Conservation (phyloP, 2,797 vertebrate genomes). For the Schizothorax lantsangensis region DNA sequence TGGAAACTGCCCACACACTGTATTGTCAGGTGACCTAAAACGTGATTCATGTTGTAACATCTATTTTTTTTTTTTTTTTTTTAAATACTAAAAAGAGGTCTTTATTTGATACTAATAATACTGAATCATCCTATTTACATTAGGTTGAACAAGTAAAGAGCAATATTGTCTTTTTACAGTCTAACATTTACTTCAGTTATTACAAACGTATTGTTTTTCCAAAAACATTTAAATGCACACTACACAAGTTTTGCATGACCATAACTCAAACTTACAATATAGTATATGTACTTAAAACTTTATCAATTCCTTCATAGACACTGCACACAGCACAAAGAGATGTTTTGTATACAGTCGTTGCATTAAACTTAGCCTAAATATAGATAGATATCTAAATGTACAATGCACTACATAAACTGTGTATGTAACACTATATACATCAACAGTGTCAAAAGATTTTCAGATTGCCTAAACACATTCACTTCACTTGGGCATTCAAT, state of each 20-base stretch:
- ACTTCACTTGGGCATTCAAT: too few species aligned
- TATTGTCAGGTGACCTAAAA: background rate
- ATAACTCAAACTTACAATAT: background rate
- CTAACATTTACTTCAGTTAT: background rate
- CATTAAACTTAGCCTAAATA: background rate
- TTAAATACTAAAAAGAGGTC: background rate
- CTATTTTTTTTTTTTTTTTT: background rate
- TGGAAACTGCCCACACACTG: background rate
- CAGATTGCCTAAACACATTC: slow-evolving; percentile 51
- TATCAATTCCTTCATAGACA: too few species aligned
- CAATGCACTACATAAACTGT: background rate
- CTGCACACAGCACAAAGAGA: background rate
- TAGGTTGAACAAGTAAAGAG: background rate
- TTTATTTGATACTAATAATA: background rate
- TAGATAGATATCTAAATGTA: background rate
- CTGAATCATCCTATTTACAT: background rate
- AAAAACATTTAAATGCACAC: background rate
- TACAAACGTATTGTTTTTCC: background rate
- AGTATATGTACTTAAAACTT: background rate
- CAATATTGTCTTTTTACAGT: background rate
- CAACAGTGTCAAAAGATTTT: too few species aligned
- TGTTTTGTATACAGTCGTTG: background rate
- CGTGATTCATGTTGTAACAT: background rate
- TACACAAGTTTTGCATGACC: background rate
- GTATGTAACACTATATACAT: background rate